phyloP scores from a whole-genome alignment of 2,888 invertebrate genomes.

The Xestia c-nigrum region DNA sequence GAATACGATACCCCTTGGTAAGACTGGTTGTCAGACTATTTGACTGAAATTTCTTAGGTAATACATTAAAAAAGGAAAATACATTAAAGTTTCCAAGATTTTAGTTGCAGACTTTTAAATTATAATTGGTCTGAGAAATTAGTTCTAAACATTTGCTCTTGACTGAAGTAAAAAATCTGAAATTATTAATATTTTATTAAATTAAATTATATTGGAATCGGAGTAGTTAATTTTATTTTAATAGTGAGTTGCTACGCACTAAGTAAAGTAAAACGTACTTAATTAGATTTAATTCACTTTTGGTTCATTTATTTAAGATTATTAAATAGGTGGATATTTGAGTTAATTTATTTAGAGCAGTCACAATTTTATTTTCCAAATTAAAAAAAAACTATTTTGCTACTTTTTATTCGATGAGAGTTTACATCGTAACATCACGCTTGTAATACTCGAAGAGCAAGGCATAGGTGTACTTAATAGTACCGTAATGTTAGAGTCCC shows the following conservation, averaged over 20 bases:
- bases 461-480: background rate
- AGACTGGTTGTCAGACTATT: no score
- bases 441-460: background rate
- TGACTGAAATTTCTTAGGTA: no score
- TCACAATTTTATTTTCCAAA: background rate
- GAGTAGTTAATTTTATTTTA: conserved; percentile 4
- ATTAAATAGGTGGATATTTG: background rate
- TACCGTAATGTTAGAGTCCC: no score
- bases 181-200: background rate
- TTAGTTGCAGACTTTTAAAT: background rate
- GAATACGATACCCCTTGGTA: no score
- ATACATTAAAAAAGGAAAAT: background rate
- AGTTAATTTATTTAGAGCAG: background rate
- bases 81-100: background rate
- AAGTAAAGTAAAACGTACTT: conserved; percentile 24
- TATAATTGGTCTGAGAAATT: background rate
- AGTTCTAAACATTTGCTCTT: background rate
- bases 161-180: background rate
- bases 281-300: conserved; percentile 33
- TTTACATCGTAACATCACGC: background rate
- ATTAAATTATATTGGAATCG: background rate
- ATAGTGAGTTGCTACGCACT: conserved; percentile 1
- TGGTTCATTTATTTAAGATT: background rate
- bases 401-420: background rate
- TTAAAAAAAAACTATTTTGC: background rate